phyloP scores from a whole-genome alignment of 1,140 invertebrate species.

The Notospermus geniculatus region DNA sequence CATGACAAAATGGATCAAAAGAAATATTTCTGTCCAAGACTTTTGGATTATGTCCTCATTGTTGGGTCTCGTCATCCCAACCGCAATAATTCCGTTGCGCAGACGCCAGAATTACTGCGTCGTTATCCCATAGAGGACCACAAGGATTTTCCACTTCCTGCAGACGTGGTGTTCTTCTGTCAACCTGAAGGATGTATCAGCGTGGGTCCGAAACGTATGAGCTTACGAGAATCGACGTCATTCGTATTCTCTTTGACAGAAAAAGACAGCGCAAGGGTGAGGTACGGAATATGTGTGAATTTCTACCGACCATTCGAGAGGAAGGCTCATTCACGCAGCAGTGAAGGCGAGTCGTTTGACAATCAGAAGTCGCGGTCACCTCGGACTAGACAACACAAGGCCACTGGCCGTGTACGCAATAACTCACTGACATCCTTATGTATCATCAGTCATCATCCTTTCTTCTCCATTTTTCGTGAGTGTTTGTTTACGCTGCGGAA shows the following conservation, averaged over 20 bases:
- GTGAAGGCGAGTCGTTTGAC: constrained; percentile 8
- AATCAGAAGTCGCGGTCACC: constrained; percentile 32
- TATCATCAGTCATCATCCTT: constrained; percentile 97
- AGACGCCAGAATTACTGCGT: constrained; percentile 59
- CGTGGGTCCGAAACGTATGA: constrained; percentile 75
- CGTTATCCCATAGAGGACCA: constrained; percentile 97
- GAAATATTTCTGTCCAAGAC: constrained; percentile 64
- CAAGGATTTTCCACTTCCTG: constrained; percentile 88
- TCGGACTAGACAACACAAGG: constrained; percentile 40
- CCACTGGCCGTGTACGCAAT: constrained; percentile 43
- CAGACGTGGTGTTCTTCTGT: constrained; percentile 99
- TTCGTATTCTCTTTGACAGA: constrained; percentile 99
- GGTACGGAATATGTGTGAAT: constrained; percentile 90
- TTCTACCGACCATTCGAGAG: constrained; percentile 86
- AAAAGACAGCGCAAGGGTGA: constrained; percentile 89
- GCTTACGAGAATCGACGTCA: constrained; percentile 79
- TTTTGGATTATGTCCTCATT: constrained; percentile 91
- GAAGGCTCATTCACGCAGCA: constrained; percentile 51
- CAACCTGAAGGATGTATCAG: constrained; percentile 97
- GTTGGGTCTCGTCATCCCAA: constrained; percentile 78
- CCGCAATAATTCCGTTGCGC: constrained; percentile 52
- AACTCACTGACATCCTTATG: constrained; percentile 94
- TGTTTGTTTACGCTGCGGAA: constrained; percentile 93
- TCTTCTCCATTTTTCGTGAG: constrained; percentile 96
- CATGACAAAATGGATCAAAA: constrained; percentile 23